These are phyloP conservation scores for Scleropages formosus DNA, from an alignment of 2,797 vertebrate genomes.

Conservation along the genomic window DNA sequence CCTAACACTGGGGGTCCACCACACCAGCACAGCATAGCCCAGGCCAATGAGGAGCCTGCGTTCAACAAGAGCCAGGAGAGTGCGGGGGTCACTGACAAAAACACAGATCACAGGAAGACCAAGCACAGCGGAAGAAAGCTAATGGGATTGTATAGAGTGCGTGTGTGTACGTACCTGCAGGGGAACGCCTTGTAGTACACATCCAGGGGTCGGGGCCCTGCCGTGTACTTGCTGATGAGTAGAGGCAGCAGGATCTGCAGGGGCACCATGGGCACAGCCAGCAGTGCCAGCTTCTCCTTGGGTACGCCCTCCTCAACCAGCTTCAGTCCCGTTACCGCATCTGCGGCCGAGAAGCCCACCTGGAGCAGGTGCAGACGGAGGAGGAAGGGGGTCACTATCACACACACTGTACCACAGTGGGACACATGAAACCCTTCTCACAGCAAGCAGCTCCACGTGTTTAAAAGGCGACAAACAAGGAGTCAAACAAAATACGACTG, in stretches of 20 bases:
- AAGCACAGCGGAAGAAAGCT: too few species aligned
- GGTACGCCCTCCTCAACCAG: conserved; percentile 93
- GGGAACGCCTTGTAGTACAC: conserved; percentile 95
- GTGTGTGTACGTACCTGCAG: conserved; percentile 73
- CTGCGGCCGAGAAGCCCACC: conserved; percentile 95
- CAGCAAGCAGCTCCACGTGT: background rate
- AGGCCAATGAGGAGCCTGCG: conserved; percentile 88
- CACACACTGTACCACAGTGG: too few species aligned
- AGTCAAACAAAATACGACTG: too few species aligned
- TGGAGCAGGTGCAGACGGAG: conserved; percentile 54
- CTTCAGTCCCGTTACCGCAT: conserved; percentile 93
- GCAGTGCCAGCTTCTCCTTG: conserved; percentile 89
- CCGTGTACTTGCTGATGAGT: conserved; percentile 96
- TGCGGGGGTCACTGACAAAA: background rate
- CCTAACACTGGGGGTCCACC: conserved; percentile 89
- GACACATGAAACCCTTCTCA: background rate
- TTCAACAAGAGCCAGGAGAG: conserved; percentile 19
- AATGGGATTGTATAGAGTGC: background rate
- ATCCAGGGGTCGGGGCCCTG: conserved; percentile 88
- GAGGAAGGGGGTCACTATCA: too few species aligned
- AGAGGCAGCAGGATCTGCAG: conserved; percentile 91
- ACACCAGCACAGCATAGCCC: conserved; percentile 86
- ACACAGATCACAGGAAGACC: too few species aligned
- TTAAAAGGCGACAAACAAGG: too few species aligned
- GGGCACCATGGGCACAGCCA: conserved; percentile 97